Evolutionary conservation across 1,140 invertebrate genomes (phyloP).

Genomic region (Heliconius melpomene): DNA sequence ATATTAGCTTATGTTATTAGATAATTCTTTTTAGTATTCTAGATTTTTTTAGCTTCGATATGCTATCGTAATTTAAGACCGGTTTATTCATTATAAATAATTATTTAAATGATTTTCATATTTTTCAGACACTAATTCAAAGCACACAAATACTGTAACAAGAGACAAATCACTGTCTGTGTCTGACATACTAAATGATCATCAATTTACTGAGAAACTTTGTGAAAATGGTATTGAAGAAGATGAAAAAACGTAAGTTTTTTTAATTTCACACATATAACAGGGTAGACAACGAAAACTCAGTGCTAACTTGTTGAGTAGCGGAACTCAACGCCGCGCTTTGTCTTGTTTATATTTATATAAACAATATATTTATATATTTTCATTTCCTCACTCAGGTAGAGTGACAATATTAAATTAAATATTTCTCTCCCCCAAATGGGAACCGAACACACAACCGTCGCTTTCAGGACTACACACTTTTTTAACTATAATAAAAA

Average conservation of each 20-base stretch:
- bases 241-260: not conserved
- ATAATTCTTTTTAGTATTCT: not conserved
- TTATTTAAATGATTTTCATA: too few species aligned
- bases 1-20: not conserved
- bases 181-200: not conserved
- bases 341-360: too few species aligned
- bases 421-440: not conserved
- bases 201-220: not conserved
- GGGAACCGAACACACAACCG: not conserved
- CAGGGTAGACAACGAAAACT: not conserved
- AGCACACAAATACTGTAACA: not conserved
- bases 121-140: conserved; percentile 14
- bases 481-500: too few species aligned
- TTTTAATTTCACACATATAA: not conserved
- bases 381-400: too few species aligned
- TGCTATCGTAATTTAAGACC: too few species aligned
- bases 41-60: too few species aligned
- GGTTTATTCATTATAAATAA: too few species aligned
- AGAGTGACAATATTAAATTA: too few species aligned
- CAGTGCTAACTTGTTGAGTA: not conserved
- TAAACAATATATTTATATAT: too few species aligned
- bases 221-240: not conserved
- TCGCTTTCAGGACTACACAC: not conserved
- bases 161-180: not conserved
- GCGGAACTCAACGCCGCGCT: too few species aligned